phyloP scores from a whole-genome alignment of 2,113 vertebrate genomes.

The human region GRCh38 chr3:13280501-13281000 shows the following conservation, averaged over 20 bases:
- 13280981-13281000: not conserved
- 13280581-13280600: conserved; percentile 34
- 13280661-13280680: not conserved
- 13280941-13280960: not conserved
- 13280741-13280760: not conserved
- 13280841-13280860: not conserved
- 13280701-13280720: not conserved
- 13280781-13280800: not conserved
- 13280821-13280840: conserved; percentile 28
- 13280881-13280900: not conserved
- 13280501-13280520: not conserved
- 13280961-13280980: not conserved
- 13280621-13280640: not conserved
- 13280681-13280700: not conserved
- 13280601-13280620: conserved; percentile 40
- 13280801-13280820: not conserved
- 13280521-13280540: not conserved
- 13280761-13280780: not conserved
- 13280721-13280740: not conserved
- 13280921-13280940: not conserved
- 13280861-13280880: not conserved
- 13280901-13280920: not conserved
- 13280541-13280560: not conserved
- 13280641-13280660: not conserved
- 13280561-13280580: conserved; percentile 34